Conservation (phyloP, 2,797 vertebrate genomes). For the Podarcis lilfordi region DNA sequence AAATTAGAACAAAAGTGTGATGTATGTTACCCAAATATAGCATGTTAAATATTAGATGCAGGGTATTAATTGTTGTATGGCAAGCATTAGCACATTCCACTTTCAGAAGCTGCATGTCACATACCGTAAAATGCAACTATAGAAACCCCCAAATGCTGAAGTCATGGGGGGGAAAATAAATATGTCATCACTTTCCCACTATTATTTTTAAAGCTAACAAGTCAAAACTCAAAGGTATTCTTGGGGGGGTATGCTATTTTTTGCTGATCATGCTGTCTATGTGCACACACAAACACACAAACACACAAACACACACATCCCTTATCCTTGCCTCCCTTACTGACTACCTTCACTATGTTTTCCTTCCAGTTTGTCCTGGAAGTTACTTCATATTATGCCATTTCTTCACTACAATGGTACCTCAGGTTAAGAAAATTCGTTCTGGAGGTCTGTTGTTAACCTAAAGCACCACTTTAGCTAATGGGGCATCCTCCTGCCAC, state of each 20-base stretch:
- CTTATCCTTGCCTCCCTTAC: no score
- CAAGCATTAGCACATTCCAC: not conserved
- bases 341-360: no score
- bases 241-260: not conserved
- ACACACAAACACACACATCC: not conserved
- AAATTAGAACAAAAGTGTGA: not conserved
- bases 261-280: no score
- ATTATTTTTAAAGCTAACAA: no score
- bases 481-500: no score
- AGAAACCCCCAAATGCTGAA: not conserved
- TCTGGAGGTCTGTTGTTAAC: no score
- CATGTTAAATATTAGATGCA: not conserved
- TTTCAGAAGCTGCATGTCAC: not conserved
- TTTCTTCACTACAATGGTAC: not conserved
- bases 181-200: no score
- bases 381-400: not conserved
- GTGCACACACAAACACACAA: rapidly evolving
- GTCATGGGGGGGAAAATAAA: not conserved
- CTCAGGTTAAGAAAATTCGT: no score
- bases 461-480: no score
- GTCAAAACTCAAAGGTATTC: no score
- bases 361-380: no score
- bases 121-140: not conserved
- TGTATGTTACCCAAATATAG: not conserved
- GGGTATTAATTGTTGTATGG: not conserved